These are phyloP conservation scores for Rhipidura dahli DNA, from an alignment of 2,113 vertebrate species.

Conservation along the genomic window DNA sequence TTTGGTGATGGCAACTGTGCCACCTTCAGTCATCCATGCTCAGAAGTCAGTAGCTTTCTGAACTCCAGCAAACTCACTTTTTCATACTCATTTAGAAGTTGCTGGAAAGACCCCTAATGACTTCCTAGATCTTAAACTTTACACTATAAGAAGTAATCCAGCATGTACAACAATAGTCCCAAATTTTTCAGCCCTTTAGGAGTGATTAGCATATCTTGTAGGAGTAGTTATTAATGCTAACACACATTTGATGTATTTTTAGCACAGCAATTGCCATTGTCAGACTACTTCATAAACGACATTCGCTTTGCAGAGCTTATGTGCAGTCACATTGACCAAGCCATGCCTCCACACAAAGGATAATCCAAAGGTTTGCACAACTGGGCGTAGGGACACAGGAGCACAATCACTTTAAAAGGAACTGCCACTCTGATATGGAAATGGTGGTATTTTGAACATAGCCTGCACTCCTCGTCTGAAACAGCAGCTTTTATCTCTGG, in stretches of 20 bases:
- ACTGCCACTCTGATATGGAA: neutral
- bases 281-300: neutral
- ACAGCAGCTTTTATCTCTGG: constrained; percentile 7
- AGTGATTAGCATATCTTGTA: neutral
- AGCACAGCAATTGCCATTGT: neutral
- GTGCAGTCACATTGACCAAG: neutral
- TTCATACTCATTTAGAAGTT: neutral
- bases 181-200: neutral
- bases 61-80: neutral
- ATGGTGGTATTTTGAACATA: neutral
- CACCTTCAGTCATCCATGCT: neutral
- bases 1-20: neutral
- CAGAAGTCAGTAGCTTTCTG: neutral
- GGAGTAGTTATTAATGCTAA: neutral
- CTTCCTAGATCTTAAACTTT: neutral
- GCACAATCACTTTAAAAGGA: neutral
- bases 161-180: neutral
- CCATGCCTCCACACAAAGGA: neutral
- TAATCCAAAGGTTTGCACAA: neutral
- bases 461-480: neutral
- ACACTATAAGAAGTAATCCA: neutral
- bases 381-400: rapidly evolving
- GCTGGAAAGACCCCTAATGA: neutral
- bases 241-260: neutral
- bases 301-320: rapidly evolving